A percentile compares a stretch with the other conserved stretches of the same genome.
Evolutionary conservation across 2,113 vertebrate genomes (phyloP).

Genomic region (Alligator mississippiensis): DNA sequence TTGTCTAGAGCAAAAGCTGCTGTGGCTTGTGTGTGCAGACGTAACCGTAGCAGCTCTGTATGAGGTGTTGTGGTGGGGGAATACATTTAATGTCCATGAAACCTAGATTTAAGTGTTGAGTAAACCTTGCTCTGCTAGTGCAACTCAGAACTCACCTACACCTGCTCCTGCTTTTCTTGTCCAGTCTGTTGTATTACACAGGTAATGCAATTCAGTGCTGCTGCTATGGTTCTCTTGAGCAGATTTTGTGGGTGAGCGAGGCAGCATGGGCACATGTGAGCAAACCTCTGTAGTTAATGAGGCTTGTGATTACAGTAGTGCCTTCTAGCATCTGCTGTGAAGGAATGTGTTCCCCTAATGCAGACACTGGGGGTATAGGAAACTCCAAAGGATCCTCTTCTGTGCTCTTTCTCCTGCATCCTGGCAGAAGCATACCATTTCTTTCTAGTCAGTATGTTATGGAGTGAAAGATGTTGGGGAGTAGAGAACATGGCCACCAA

Average conservation of each 20-base stretch:
- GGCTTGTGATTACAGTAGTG: neutral
- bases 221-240: neutral
- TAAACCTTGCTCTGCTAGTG: neutral
- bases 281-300: neutral
- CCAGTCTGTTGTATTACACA: neutral
- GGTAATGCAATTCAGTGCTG: neutral
- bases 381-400: neutral
- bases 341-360: neutral
- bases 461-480: neutral
- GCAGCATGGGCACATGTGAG: neutral
- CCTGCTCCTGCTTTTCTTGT: neutral
- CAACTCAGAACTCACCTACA: neutral
- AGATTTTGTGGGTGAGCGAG: neutral
- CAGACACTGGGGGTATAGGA: fast-evolving
- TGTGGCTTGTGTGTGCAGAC: fast-evolving
- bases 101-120: neutral
- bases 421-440: neutral
- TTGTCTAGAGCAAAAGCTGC: neutral
- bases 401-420: neutral
- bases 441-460: neutral
- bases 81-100: neutral
- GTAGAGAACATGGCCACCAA: neutral
- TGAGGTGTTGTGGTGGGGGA: neutral
- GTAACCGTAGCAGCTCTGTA: neutral
- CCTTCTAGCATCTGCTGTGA: neutral